Evolutionary conservation across 2,113 vertebrate species (phyloP).

Genomic region (Columbina picui): DNA sequence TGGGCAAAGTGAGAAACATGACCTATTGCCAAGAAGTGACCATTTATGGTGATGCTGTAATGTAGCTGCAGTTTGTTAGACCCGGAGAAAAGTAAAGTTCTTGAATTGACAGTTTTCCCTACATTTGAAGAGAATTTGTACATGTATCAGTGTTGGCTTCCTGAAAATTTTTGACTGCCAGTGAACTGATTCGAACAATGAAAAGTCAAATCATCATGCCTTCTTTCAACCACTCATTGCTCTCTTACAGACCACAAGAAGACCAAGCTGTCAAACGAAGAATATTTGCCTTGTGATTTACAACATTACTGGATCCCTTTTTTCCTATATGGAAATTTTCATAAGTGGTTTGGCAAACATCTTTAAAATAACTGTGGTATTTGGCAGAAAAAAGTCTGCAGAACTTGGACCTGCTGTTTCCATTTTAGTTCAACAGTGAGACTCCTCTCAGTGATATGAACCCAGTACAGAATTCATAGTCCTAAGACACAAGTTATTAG

Average conservation of each 20-base stretch:
- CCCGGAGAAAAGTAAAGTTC: constrained; percentile 49
- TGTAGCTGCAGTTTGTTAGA: constrained; percentile 34
- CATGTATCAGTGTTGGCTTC: constrained; percentile 64
- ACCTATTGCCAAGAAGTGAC: background rate
- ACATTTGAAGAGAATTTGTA: constrained; percentile 70
- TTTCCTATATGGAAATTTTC: constrained; percentile 52
- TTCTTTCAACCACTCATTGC: constrained; percentile 47
- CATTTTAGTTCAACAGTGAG: constrained; percentile 26
- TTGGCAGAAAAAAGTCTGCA: constrained; percentile 30
- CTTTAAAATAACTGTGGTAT: constrained; percentile 48
- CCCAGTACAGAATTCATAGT: background rate
- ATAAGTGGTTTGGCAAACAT: constrained; percentile 42
- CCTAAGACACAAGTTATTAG: constrained; percentile 20
- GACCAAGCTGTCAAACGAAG: constrained; percentile 32
- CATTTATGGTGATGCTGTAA: constrained; percentile 19
- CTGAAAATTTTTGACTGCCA: constrained; percentile 62
- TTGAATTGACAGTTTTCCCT: constrained; percentile 57
- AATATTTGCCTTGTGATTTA: constrained; percentile 40
- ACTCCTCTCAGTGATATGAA: background rate
- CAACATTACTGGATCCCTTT: background rate
- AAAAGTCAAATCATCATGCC: constrained; percentile 54
- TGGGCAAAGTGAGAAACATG: background rate
- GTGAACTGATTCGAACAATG: constrained; percentile 62
- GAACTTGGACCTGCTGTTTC: constrained; percentile 33
- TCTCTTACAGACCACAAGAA: constrained; percentile 56